A percentile compares a stretch with the other conserved stretches of the same genome.
These are phyloP conservation scores for Camponotus vicinus DNA, from an alignment of 1,140 invertebrate genomes.

Conservation along the genomic window DNA sequence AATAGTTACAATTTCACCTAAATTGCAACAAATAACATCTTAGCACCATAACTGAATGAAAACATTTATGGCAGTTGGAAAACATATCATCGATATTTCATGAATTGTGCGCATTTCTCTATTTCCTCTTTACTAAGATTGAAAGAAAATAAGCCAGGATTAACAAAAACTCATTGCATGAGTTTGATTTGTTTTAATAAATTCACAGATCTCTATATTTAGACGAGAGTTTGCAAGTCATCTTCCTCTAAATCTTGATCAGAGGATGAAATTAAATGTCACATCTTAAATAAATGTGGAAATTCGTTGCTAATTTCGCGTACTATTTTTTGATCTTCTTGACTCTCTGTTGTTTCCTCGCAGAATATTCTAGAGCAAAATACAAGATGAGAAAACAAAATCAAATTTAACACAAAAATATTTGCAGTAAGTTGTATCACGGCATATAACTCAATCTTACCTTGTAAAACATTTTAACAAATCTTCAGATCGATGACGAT, in stretches of 20 bases:
- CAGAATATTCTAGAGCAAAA: slow-evolving; percentile 89
- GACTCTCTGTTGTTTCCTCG: slow-evolving; percentile 91
- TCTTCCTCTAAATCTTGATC: slow-evolving; percentile 80
- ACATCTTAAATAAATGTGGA: slow-evolving; percentile 92
- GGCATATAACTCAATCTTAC: slow-evolving; percentile 64
- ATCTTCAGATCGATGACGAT: slow-evolving; percentile 91
- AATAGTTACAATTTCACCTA: slow-evolving; percentile 41
- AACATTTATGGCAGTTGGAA: slow-evolving; percentile 57
- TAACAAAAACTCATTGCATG: slow-evolving; percentile 60
- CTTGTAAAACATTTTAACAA: slow-evolving; percentile 92
- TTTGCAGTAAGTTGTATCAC: background rate
- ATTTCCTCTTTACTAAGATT: slow-evolving; percentile 46
- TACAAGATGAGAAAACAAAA: background rate
- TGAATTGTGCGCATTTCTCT: slow-evolving; percentile 65
- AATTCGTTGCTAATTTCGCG: slow-evolving; percentile 94
- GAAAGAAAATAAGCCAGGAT: slow-evolving; percentile 64
- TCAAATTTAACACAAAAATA: background rate
- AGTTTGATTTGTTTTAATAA: slow-evolving; percentile 50
- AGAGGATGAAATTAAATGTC: slow-evolving; percentile 80
- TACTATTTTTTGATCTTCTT: slow-evolving; percentile 91
- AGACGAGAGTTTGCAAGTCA: slow-evolving; percentile 83
- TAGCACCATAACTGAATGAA: slow-evolving; percentile 52
- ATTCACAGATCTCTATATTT: slow-evolving; percentile 47
- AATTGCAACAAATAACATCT: slow-evolving; percentile 32
- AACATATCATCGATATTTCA: slow-evolving; percentile 59